Percentiles rank a stretch among this genome's conserved stretches.
phyloP scores from a whole-genome alignment of 2,888 invertebrate species.

The Alloscopus bannaensis region DNA sequence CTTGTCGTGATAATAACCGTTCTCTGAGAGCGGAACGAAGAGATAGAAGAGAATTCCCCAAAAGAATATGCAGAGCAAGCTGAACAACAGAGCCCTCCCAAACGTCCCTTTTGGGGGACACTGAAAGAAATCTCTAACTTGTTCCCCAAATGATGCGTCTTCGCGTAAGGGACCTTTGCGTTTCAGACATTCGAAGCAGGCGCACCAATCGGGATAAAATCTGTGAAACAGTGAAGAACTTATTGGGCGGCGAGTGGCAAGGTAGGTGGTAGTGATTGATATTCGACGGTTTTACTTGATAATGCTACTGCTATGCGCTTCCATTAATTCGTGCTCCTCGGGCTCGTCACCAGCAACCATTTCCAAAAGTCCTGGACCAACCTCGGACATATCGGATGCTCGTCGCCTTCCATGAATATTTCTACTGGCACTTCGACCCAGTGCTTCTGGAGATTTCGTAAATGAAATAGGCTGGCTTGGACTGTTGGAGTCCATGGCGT shows the following conservation, averaged over 20 bases:
- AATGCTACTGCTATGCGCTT: slow-evolving; percentile 65
- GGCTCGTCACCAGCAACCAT: slow-evolving; percentile 41
- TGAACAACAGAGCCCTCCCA: slow-evolving; percentile 84
- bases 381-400: slow-evolving; percentile 28
- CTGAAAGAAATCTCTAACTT: slow-evolving; percentile 59
- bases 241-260: no score
- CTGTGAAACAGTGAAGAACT: slow-evolving; percentile 46
- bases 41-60: slow-evolving; percentile 82
- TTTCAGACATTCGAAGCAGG: slow-evolving; percentile 42
- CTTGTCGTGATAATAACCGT: slow-evolving; percentile 81
- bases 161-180: background rate
- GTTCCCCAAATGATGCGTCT: slow-evolving; percentile 41
- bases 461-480: no score
- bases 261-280: no score
- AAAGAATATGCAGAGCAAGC: slow-evolving; percentile 82
- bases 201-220: slow-evolving; percentile 72
- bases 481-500: no score
- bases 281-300: no score
- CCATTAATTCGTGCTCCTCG: slow-evolving; percentile 39
- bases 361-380: slow-evolving; percentile 54
- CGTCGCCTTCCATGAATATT: background rate
- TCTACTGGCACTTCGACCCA: no score
- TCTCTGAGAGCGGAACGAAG: slow-evolving; percentile 83
- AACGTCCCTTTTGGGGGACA: slow-evolving; percentile 90
- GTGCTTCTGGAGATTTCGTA: no score